A percentile compares a stretch with the other conserved stretches of the same genome.
phyloP scores from a whole-genome alignment of 1,140 invertebrate species.

The Acromyrmex echinatior region DNA sequence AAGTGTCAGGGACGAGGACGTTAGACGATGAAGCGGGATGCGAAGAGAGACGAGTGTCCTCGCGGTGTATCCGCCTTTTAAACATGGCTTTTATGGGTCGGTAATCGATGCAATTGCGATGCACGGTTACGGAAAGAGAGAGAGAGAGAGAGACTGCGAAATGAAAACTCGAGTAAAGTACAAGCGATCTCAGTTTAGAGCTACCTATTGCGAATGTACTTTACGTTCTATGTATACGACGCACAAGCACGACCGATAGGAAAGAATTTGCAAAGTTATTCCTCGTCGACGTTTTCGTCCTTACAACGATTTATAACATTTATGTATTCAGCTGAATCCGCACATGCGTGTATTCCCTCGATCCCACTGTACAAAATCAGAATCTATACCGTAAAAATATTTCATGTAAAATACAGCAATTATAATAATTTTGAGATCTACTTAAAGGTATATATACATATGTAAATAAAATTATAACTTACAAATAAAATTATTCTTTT shows the following conservation, averaged over 20 bases:
- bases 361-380: no score
- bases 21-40: slow-evolving; percentile 55
- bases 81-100: slow-evolving; percentile 63
- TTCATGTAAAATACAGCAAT: no score
- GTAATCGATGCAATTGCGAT: slow-evolving; percentile 69
- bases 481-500: no score
- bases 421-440: no score
- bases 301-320: slow-evolving; percentile 51
- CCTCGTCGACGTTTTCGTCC: background rate
- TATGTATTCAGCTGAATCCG: background rate
- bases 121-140: background rate
- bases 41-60: slow-evolving; percentile 48
- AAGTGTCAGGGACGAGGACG: slow-evolving; percentile 44
- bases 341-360: background rate
- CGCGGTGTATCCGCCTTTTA: slow-evolving; percentile 54
- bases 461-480: no score
- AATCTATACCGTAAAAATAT: no score
- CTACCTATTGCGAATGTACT: background rate
- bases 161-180: background rate
- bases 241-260: background rate
- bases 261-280: slow-evolving; percentile 12
- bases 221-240: background rate
- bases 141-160: background rate
- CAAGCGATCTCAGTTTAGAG: background rate
- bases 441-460: no score